These are phyloP conservation scores for Fratercula arctica DNA, from an alignment of 2,797 vertebrate species.

Conservation along the genomic window DNA sequence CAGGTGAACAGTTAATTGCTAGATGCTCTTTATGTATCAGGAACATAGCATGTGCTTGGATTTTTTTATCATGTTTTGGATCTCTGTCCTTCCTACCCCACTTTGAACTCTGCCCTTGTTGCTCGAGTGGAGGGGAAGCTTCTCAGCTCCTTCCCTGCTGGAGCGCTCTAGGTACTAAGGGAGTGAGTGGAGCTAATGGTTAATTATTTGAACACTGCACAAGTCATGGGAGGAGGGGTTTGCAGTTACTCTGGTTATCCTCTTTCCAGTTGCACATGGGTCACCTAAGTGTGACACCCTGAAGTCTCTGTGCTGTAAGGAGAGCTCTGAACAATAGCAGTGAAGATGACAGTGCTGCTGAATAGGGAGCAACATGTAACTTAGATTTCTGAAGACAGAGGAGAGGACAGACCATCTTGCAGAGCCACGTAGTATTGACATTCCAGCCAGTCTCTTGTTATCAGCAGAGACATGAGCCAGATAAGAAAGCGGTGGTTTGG, in stretches of 20 bases:
- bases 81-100: background rate
- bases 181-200: background rate
- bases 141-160: background rate
- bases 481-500: background rate
- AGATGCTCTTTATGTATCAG: background rate
- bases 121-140: background rate
- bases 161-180: background rate
- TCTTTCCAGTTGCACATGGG: background rate
- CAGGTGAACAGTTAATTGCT: background rate
- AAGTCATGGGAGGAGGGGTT: background rate
- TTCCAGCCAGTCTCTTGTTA: background rate
- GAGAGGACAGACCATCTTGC: background rate
- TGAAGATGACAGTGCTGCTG: background rate
- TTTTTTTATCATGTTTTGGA: background rate
- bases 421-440: background rate
- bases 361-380: background rate
- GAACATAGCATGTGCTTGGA: background rate
- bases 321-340: background rate
- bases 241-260: background rate
- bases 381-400: background rate
- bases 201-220: fast-evolving
- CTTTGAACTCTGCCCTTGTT: background rate
- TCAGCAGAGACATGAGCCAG: background rate
- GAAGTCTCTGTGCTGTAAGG: background rate
- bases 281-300: background rate